Percentiles rank a stretch among this genome's conserved stretches.
Evolutionary conservation across 37 sponge, comb jelly and placozoan genomes (phyloP).

Genomic region (Spongia lamella): DNA sequence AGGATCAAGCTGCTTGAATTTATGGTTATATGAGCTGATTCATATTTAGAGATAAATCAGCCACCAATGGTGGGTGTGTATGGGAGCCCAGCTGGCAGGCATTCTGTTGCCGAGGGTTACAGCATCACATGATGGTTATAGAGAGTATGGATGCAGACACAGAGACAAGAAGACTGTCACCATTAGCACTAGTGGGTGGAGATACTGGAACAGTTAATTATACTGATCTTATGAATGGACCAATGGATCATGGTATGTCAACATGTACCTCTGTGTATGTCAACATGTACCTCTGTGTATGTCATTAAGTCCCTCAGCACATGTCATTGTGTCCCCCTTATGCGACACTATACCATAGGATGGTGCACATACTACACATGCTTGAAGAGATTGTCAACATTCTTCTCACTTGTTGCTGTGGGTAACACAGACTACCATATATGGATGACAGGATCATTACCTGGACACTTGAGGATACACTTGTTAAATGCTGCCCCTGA

Average conservation of each 20-base stretch:
- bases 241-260: conserved; percentile 88
- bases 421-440: conserved; percentile 64
- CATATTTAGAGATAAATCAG: conserved; percentile 15
- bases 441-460: conserved; percentile 78
- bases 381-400: conserved; percentile 84
- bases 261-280: background rate
- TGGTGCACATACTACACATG: conserved; percentile 95
- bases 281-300: no score
- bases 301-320: no score
- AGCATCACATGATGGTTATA: conserved; percentile 81
- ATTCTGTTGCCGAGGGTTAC: conserved; percentile 59
- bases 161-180: conserved; percentile 82
- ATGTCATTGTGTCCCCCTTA: no score
- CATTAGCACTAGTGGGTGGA: conserved; percentile 85
- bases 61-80: conserved; percentile 56
- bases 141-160: conserved; percentile 92
- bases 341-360: no score
- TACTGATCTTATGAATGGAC: conserved; percentile 90
- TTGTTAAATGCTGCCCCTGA: conserved; percentile 69
- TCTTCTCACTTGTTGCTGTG: conserved; percentile 71
- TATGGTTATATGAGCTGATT: no score
- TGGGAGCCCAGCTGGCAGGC: conserved; percentile 53
- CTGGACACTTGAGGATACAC: conserved; percentile 61
- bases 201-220: conserved; percentile 65
- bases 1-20: no score